A percentile compares a stretch with the other conserved stretches of the same genome.
These are phyloP conservation scores for Leucosticte australis DNA, from an alignment of 2,113 vertebrate species.

Conservation along the genomic window DNA sequence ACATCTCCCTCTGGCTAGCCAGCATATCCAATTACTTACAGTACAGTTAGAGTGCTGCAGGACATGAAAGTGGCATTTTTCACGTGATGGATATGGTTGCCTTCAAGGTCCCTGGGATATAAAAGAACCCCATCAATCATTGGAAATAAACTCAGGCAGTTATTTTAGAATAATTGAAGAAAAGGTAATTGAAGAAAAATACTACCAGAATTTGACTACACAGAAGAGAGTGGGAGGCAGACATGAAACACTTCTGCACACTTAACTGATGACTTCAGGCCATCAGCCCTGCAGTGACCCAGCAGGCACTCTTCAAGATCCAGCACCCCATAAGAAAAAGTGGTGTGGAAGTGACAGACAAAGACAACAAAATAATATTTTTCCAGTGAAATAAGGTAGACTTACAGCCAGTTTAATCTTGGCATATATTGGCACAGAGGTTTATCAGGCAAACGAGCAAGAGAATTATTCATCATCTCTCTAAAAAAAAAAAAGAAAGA, in stretches of 20 bases:
- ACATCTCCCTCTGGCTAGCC: background rate
- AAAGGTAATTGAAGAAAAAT: background rate
- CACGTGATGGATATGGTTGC: constrained; percentile 87
- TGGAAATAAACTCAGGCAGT: background rate
- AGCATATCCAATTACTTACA: constrained; percentile 81
- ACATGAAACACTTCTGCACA: background rate
- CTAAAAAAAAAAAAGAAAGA: constrained; percentile 65
- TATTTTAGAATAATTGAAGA: background rate
- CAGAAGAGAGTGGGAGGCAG: background rate
- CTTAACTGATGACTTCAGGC: background rate
- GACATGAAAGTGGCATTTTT: constrained; percentile 88
- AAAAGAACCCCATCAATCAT: constrained; percentile 39
- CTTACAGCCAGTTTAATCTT: constrained; percentile 92
- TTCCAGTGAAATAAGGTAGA: constrained; percentile 19
- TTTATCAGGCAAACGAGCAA: constrained; percentile 76
- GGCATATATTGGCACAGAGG: constrained; percentile 90
- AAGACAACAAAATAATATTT: background rate
- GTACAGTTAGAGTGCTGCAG: constrained; percentile 88
- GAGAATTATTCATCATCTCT: constrained; percentile 88
- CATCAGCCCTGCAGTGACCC: background rate
- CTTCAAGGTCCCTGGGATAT: constrained; percentile 87
- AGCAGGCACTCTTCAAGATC: background rate
- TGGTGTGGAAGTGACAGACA: accelerated
- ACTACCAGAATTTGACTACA: background rate
- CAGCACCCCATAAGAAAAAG: background rate